Percentiles rank a stretch among this genome's conserved stretches.
Evolutionary conservation across 2,113 vertebrate genomes (phyloP).

Genomic region (Stomatorhinus ivindoensis): DNA sequence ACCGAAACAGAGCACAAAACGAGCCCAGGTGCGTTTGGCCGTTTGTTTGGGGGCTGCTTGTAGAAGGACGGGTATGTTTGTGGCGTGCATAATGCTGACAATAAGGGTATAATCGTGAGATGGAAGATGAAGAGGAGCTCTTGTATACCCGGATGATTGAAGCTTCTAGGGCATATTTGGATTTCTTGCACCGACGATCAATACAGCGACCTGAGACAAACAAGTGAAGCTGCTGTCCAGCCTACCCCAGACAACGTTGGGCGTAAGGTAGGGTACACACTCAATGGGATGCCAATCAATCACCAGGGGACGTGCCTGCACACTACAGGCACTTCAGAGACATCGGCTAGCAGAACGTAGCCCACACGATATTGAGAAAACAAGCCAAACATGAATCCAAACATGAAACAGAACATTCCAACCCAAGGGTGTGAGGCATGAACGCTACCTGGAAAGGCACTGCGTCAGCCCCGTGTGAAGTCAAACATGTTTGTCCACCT

Average conservation of each 20-base stretch:
- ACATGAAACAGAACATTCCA: background rate
- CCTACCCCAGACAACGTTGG: background rate
- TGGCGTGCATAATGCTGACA: background rate
- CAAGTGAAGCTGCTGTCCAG: background rate
- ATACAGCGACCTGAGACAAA: background rate
- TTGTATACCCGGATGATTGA: background rate
- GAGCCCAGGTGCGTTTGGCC: conserved; percentile 12
- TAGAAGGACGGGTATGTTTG: background rate
- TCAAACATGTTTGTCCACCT: background rate
- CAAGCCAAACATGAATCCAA: background rate
- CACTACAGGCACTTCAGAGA: background rate
- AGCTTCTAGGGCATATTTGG: background rate
- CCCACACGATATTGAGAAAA: background rate
- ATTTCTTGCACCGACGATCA: background rate
- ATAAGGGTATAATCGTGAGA: background rate
- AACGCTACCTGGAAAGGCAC: background rate
- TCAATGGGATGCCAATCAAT: background rate
- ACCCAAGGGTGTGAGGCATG: background rate
- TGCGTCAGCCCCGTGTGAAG: background rate
- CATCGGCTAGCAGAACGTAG: background rate
- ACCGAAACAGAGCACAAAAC: conserved; percentile 7
- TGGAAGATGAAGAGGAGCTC: background rate
- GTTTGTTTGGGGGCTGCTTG: background rate
- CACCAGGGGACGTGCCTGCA: background rate
- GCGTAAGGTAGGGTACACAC: background rate